A percentile compares a stretch with the other conserved stretches of the same genome.
Evolutionary conservation across 2,113 vertebrate genomes (phyloP).

Genomic region (Rhizomys pruinosus): DNA sequence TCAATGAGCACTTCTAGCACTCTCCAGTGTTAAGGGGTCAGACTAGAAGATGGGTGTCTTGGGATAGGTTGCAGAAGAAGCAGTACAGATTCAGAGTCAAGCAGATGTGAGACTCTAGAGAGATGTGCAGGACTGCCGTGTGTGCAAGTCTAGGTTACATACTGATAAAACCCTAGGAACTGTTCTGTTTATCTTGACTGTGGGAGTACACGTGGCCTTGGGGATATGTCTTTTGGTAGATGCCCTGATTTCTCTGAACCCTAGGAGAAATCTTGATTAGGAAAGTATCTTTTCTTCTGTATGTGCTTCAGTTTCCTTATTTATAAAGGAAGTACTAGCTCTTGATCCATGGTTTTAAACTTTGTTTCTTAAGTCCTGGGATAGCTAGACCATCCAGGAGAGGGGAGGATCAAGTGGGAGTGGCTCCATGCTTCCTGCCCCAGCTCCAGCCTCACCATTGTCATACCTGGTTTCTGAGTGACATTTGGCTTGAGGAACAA

Average conservation of each 20-base stretch:
- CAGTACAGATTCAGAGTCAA: neutral
- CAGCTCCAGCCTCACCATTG: neutral
- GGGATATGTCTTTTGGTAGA: neutral
- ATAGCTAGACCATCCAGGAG: neutral
- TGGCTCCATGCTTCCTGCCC: neutral
- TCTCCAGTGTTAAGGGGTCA: neutral
- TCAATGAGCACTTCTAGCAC: neutral
- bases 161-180: neutral
- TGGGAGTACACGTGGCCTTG: neutral
- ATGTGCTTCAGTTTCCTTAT: neutral
- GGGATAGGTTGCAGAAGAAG: neutral
- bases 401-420: neutral
- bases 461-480: neutral
- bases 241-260: neutral
- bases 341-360: constrained; percentile 12
- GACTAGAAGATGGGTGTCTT: neutral
- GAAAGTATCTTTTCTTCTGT: neutral
- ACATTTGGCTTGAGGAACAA: neutral
- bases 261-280: neutral
- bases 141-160: neutral
- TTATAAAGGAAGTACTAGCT: constrained; percentile 46
- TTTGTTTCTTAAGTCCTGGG: neutral
- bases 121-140: neutral
- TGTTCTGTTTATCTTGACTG: neutral
- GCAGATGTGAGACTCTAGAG: neutral